Conservation (phyloP, 2,797 vertebrate genomes). For the Champsocephalus gunnari region DNA sequence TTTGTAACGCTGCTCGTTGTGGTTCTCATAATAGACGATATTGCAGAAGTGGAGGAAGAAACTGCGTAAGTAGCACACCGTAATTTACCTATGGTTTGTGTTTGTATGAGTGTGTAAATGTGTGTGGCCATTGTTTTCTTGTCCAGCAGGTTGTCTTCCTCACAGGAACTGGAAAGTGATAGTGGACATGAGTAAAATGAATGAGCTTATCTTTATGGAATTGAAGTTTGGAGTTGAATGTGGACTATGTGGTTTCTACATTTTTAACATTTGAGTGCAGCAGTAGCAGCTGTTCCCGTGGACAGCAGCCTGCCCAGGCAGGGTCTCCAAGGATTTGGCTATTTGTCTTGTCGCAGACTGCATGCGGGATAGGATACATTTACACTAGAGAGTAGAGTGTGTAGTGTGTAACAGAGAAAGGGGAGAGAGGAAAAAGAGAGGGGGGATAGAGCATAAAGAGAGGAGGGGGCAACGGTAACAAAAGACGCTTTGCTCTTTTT, state of each 20-base stretch:
- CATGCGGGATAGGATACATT: constrained; percentile 70
- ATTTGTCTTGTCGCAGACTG: constrained; percentile 77
- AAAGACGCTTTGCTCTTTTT: constrained; percentile 51
- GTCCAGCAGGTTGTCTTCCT: constrained; percentile 42
- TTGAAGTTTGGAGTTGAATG: constrained; percentile 51
- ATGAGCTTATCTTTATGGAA: constrained; percentile 25
- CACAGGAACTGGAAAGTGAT: constrained; percentile 5
- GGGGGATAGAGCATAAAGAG: background rate
- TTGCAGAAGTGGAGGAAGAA: constrained; percentile 93
- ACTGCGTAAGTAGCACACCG: constrained; percentile 85
- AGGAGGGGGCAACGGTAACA: constrained; percentile 53
- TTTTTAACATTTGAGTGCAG: constrained; percentile 68
- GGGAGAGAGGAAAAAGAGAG: no score
- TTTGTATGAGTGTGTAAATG: constrained; percentile 4
- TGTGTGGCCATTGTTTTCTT: constrained; percentile 45
- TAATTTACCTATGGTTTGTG: constrained; percentile 14
- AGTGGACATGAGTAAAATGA: constrained; percentile 3
- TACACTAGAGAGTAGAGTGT: constrained; percentile 34
- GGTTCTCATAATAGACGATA: constrained; percentile 90
- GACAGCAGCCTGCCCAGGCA: constrained; percentile 53
- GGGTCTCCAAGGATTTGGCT: constrained; percentile 71
- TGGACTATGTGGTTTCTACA: constrained; percentile 33
- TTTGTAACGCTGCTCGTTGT: constrained; percentile 89
- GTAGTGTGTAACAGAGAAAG: background rate
- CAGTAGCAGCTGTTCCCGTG: constrained; percentile 64